Conservation (phyloP, 2,888 invertebrate genomes). For the Aphodius granarius region DNA sequence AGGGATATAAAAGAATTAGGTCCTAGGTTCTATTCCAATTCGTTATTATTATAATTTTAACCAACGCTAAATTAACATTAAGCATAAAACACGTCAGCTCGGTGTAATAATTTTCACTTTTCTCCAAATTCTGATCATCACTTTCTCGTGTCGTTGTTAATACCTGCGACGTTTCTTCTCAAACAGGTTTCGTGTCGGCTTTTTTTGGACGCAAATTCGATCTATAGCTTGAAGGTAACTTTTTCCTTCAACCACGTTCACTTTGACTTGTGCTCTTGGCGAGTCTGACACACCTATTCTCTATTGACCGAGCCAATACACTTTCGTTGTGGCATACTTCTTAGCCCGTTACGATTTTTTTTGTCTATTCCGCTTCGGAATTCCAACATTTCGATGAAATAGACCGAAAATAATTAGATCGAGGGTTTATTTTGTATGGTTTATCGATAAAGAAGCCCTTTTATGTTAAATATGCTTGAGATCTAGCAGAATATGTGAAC, state of each 20-base stretch:
- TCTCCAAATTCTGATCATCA: neutral
- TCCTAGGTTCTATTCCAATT: neutral
- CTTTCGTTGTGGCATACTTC: neutral
- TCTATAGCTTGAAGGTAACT: neutral
- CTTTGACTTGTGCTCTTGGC: neutral
- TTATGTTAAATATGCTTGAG: too few relatives aligned
- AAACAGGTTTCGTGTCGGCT: neutral
- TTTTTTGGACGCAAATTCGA: neutral
- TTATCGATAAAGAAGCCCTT: neutral
- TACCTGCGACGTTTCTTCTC: neutral
- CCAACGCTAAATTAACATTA: neutral
- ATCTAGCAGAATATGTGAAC: too few relatives aligned
- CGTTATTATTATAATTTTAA: neutral
- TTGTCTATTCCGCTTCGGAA: neutral
- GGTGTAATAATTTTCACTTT: neutral
- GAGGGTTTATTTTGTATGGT: neutral
- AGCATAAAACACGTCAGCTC: neutral
- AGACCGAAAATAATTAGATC: neutral
- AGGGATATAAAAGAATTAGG: conserved; percentile 19
- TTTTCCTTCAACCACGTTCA: neutral
- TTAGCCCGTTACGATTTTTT: neutral
- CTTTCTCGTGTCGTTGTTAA: neutral
- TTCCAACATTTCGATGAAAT: neutral
- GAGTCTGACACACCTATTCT: neutral
- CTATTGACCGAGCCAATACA: neutral